phyloP scores from a whole-genome alignment of 2,113 vertebrate species.

The Ageneiosus marmoratus region DNA sequence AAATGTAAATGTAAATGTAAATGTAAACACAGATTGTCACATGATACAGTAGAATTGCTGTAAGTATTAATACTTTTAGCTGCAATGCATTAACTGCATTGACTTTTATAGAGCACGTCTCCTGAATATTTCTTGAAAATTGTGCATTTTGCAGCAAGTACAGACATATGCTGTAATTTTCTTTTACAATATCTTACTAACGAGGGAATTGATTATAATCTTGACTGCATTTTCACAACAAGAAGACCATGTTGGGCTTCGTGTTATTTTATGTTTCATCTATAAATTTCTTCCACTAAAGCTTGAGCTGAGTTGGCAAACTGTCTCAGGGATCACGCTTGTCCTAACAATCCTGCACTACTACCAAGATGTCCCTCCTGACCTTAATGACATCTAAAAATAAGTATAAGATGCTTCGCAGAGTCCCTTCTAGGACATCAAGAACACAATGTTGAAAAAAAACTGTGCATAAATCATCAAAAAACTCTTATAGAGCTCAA shows the following conservation, averaged over 20 bases:
- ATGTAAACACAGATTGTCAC: too few relatives aligned
- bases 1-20: too few relatives aligned
- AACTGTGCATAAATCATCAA: background rate
- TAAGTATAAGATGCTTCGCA: constrained; percentile 58
- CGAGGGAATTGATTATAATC: too few relatives aligned
- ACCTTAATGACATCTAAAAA: constrained; percentile 59
- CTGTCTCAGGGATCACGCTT: constrained; percentile 67
- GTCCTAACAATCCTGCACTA: constrained; percentile 68
- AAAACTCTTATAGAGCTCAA: background rate
- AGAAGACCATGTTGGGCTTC: too few relatives aligned
- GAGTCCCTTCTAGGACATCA: constrained; percentile 27
- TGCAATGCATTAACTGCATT: too few relatives aligned
- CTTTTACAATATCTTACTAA: too few relatives aligned
- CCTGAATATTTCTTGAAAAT: background rate
- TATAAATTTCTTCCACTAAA: constrained; percentile 34
- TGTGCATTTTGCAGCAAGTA: background rate
- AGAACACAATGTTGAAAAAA: background rate
- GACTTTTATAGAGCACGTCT: background rate
- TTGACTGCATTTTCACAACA: too few relatives aligned
- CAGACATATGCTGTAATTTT: too few relatives aligned
- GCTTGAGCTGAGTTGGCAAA: constrained; percentile 45
- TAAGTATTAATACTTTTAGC: too few relatives aligned
- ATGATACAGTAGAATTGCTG: too few relatives aligned
- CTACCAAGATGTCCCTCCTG: constrained; percentile 66
- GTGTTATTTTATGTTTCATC: too few relatives aligned